Base-by-base conservation (phyloP, 2,888 invertebrate genomes). In the Lasioglossum figueresi region DNA sequence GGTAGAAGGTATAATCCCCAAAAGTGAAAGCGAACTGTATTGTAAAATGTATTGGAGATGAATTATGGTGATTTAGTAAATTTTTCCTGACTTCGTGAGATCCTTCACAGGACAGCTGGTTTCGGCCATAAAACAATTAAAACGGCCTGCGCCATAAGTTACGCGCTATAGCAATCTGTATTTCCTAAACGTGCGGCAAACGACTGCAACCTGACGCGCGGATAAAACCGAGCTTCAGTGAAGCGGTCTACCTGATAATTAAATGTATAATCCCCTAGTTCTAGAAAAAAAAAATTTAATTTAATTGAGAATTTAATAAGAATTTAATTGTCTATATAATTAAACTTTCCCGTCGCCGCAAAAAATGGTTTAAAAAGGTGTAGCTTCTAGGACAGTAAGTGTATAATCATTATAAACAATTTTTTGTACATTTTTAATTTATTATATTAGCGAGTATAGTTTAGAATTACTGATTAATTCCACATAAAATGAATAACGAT, bases 151-250 rank as follows among this genome's bases (percentile, higher is more conserved):
- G 19, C 34, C 66, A 66, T 66, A 66, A 66, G 66, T 66, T 66
- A 66, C 66, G 8, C 66, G 8, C 66, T 34, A 31, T 8, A 16
- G 31, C 16, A 34, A 66, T 66, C 66, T 66, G 31, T 66, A 66
- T 66, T 59, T 66, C 66, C 66, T 66, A 66, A 66, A 66, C 66
- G 66, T 66, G 66, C 34, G 66, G 66, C 66, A 66, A 66, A 66
- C 66, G 66, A 8, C 66, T 66, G 16, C 66, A 66, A 66, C 66
- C 66, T 66, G 66, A 66, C 66, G 66, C 66, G 66, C 34, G 19
- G 34, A 19, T 34, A 19, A 31, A 31, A 31, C 34, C 31, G 19
- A 66, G 66, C 34, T 66, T 19, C 31, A 34, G 6, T 3, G 31
- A 34, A 66, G 66, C 19, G 66, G 16, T 34, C 16, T 34, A 34